Conservation (phyloP, 2,113 vertebrate species). For the Nansenia antarctica region DNA sequence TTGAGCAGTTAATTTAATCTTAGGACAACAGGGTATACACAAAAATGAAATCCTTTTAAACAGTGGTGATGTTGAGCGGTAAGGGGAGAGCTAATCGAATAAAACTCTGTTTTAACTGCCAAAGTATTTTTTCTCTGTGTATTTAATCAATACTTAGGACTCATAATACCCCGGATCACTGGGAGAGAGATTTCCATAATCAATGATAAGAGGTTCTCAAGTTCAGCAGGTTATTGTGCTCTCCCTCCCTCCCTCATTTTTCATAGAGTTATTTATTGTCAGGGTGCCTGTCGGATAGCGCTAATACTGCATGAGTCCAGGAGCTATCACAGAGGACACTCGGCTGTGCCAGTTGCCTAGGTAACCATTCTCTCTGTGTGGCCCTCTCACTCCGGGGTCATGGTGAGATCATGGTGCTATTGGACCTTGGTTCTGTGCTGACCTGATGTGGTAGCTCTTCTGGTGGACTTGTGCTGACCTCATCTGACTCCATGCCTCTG, state of each 20-base stretch:
- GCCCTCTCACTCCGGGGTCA: slow-evolving; percentile 7
- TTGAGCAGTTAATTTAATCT: slow-evolving; percentile 86
- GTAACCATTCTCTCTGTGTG: slow-evolving; percentile 12
- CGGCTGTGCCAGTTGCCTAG: slow-evolving; percentile 11
- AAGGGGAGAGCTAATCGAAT: slow-evolving; percentile 59
- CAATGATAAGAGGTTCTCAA: slow-evolving; percentile 61
- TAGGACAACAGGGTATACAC: slow-evolving; percentile 44
- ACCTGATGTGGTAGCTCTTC: slow-evolving; percentile 3
- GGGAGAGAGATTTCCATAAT: slow-evolving; percentile 66
- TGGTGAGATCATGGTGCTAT: slow-evolving; percentile 1
- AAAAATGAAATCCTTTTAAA: slow-evolving; percentile 60
- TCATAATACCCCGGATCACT: slow-evolving; percentile 60
- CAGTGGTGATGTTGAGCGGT: slow-evolving; percentile 22
- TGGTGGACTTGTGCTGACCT: slow-evolving; percentile 26
- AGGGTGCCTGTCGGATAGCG: slow-evolving; percentile 35
- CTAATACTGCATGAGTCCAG: slow-evolving; percentile 18
- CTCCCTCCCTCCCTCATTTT: slow-evolving; percentile 47
- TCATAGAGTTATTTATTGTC: slow-evolving; percentile 64
- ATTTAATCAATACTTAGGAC: slow-evolving; percentile 73
- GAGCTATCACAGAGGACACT: slow-evolving; percentile 12
- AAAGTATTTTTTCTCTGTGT: slow-evolving; percentile 67
- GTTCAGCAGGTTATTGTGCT: slow-evolving; percentile 64
- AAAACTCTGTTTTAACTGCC: slow-evolving; percentile 61
- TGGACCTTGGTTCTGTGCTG: slow-evolving; percentile 13
- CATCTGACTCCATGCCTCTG: slow-evolving; percentile 1